phyloP scores from a whole-genome alignment of 2,888 invertebrate genomes.

The Osmoderma eremita region DNA sequence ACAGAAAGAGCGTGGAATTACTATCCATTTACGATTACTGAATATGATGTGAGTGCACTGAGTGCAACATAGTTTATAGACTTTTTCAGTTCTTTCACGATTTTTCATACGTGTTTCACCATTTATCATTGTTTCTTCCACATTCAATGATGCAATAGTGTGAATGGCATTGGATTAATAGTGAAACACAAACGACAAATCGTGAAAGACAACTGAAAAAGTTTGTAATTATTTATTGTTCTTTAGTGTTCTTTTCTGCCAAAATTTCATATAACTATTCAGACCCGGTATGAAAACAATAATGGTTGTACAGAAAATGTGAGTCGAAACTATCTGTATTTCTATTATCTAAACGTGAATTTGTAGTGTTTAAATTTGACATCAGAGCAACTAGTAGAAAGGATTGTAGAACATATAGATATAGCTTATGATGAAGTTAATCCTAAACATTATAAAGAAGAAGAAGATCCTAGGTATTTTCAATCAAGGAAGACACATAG shows the following conservation, averaged over 20 bases:
- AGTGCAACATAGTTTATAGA: no score
- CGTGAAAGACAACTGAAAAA: no score
- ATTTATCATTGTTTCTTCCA: no score
- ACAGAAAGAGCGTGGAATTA: conserved; percentile 96
- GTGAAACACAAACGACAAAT: no score
- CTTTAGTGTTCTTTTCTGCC: conserved; percentile 92
- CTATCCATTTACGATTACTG: conserved; percentile 88
- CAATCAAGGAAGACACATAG: conserved; percentile 84
- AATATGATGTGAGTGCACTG: conserved; percentile 81
- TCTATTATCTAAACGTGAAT: not conserved
- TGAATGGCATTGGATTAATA: no score
- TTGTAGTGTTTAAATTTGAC: conserved; percentile 79
- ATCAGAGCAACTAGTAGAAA: conserved; percentile 76
- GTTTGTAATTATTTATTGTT: conserved; percentile 43
- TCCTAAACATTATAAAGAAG: conserved; percentile 88
- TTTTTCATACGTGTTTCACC: no score
- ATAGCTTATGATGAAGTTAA: conserved; percentile 89
- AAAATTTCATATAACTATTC: conserved; percentile 84
- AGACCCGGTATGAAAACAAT: conserved; percentile 91
- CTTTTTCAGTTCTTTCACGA: no score
- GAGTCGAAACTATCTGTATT: conserved; percentile 64
- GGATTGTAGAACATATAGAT: conserved; percentile 83
- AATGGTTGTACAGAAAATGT: conserved; percentile 90
- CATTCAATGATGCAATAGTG: no score
- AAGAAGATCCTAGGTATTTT: conserved; percentile 87